Percentiles rank a stretch among this genome's conserved stretches.
These are phyloP conservation scores for Coreoperca whiteheadi DNA, from an alignment of 2,113 vertebrate species.

Conservation along the genomic window DNA sequence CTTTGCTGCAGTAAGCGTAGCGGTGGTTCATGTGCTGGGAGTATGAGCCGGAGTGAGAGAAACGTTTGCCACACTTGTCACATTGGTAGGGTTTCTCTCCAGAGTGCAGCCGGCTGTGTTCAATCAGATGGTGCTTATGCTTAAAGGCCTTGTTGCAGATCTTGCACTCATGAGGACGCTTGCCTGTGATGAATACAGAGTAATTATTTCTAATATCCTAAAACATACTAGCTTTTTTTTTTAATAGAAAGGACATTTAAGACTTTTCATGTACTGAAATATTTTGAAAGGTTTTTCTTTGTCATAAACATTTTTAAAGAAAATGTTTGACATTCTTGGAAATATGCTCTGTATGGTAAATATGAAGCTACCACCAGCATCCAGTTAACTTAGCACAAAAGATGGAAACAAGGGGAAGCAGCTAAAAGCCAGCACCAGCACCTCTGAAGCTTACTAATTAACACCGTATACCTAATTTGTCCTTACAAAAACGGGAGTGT, in stretches of 20 bases:
- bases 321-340: neutral
- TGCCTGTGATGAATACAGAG: slow-evolving; percentile 74
- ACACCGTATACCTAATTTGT: too few species aligned
- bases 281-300: neutral
- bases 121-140: slow-evolving; percentile 89
- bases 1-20: slow-evolving; percentile 87
- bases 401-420: too few species aligned
- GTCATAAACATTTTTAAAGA: neutral
- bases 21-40: slow-evolving; percentile 92
- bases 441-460: too few species aligned
- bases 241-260: neutral
- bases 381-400: neutral
- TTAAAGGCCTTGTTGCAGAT: slow-evolving; percentile 89
- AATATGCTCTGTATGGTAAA: neutral
- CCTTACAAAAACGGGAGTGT: too few species aligned
- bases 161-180: slow-evolving; percentile 87
- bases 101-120: slow-evolving; percentile 88
- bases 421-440: too few species aligned
- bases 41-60: slow-evolving; percentile 90
- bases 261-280: neutral
- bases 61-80: slow-evolving; percentile 89
- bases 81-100: slow-evolving; percentile 90
- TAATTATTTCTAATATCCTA: neutral
- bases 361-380: neutral
- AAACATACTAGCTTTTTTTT: neutral